Evolutionary conservation across 30 jellyfish, hydroid and myxozoan genomes (phyloP), one percentile per base, ranked within the genome.

Genomic region (Cassiopea andromeda): DNA sequence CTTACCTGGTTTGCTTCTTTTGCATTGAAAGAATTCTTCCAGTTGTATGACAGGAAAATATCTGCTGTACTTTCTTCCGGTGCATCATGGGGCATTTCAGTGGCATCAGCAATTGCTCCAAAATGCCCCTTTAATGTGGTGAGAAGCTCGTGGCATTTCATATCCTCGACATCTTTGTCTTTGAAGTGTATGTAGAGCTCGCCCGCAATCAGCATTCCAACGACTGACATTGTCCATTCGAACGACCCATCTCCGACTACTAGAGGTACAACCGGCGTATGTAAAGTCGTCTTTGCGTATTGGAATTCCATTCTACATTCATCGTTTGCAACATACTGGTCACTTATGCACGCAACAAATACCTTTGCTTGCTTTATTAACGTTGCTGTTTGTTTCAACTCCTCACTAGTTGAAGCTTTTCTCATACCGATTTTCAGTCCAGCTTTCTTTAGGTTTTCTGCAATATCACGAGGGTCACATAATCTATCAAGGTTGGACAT

Each of bases 231-330:
- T 18, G 93, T 73, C 98, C 98, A 92, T 3, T 88, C 98, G 59
- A 73, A 69, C 64, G 96, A 89, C 18, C 98, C 98, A 57, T 92
- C 96, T n/a, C 98, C 98, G 0, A 92, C 87, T 14, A 92, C 98
- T 9, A 92, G 83, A 1, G 98, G 98, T 47, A 92, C 91, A 48
- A 88, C 82, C 19, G 98, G 98, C 17, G 87, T 92, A 60, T 73
- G 70, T 8, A 92, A 46, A 4, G 98, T 79, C 18, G 96, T 69
- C 44, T 86, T 92, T 2, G 98, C 96, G 49, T 73, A 92, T 46
- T 92, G 98, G 50, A 92, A 92, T 81, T 92, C 98, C 96, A 92
- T 92, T n/a, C 93, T 83, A 64, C 98, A 92, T 10, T 87, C 87
- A n/a, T 92, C 78, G 89, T 92, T 73, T 46, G 83, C 88, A 19